A percentile compares a stretch with the other conserved stretches of the same genome.
phyloP scores from a whole-genome alignment of 2,113 vertebrate species.

The Micronisus gabar region DNA sequence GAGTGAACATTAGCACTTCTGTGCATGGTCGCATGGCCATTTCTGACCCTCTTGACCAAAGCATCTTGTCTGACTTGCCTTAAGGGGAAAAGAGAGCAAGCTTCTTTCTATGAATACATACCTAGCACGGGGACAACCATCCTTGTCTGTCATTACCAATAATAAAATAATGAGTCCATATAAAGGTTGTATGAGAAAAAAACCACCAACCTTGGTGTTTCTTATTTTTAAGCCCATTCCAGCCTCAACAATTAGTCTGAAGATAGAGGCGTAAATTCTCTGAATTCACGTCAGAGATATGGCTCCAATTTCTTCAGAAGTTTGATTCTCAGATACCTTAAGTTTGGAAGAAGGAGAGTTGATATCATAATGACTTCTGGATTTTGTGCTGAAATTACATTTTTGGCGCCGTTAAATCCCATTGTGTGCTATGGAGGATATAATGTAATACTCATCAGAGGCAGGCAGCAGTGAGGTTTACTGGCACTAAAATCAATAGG shows the following conservation, averaged over 20 bases:
- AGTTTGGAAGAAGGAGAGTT: conserved; percentile 9
- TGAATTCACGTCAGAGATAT: not conserved
- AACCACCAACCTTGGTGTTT: fast-evolving
- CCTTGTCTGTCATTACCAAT: not conserved
- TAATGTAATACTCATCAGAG: conserved; percentile 63
- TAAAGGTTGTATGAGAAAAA: not conserved
- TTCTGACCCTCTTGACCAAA: not conserved
- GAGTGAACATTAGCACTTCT: not conserved
- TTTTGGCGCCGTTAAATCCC: conserved; percentile 65
- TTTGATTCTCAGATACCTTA: not conserved
- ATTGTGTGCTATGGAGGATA: conserved; percentile 47
- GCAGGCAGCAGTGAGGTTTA: conserved; percentile 62
- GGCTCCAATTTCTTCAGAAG: not conserved
- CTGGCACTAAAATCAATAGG: conserved; percentile 73
- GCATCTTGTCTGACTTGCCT: not conserved
- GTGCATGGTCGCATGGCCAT: not conserved
- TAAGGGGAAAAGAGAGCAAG: not conserved
- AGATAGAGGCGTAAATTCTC: not conserved
- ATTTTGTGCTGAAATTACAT: conserved; percentile 70
- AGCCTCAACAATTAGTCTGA: not conserved
- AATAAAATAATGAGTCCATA: not conserved
- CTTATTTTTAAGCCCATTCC: not conserved
- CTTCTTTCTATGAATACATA: not conserved
- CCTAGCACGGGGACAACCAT: not conserved
- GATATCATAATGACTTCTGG: conserved; percentile 54